Percentiles rank a stretch among this genome's conserved stretches.
Evolutionary conservation across 2,888 invertebrate species (phyloP).

Genomic region (Molorchus minor): DNA sequence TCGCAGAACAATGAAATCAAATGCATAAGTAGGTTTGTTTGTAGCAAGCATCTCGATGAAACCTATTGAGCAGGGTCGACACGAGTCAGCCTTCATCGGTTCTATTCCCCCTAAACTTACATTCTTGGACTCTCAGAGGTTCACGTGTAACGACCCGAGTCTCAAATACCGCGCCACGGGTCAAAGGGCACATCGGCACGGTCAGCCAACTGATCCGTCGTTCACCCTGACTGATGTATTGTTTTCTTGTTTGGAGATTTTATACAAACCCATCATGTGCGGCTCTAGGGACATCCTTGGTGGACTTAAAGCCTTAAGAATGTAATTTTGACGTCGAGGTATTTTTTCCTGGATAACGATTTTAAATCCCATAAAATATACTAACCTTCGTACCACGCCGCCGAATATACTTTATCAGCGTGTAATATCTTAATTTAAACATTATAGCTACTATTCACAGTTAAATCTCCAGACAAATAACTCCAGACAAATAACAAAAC

Average conservation of each 20-base stretch:
- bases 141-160: slow-evolving; percentile 35
- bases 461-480: too few species aligned
- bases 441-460: too few species aligned
- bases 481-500: too few species aligned
- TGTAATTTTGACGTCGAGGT: too few species aligned
- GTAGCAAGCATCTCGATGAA: too few species aligned
- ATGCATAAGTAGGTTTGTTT: too few species aligned
- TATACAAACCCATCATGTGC: slow-evolving; percentile 16
- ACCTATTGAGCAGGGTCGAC: not conserved
- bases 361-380: too few species aligned
- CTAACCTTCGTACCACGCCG: too few species aligned
- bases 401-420: too few species aligned
- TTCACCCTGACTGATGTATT: slow-evolving; percentile 37
- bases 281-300: not conserved
- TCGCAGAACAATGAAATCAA: too few species aligned
- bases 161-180: slow-evolving; percentile 35
- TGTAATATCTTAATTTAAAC: too few species aligned
- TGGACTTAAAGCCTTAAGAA: not conserved
- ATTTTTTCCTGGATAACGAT: too few species aligned
- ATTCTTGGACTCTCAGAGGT: slow-evolving; percentile 24
- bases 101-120: slow-evolving; percentile 23
- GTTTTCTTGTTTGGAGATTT: slow-evolving; percentile 35
- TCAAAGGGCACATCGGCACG: slow-evolving; percentile 38
- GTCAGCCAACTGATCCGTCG: slow-evolving; percentile 35
- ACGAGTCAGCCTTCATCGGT: slow-evolving; percentile 2